Evolutionary conservation across 1,140 invertebrate species (phyloP).

Genomic region (Drosophila ogumai): DNA sequence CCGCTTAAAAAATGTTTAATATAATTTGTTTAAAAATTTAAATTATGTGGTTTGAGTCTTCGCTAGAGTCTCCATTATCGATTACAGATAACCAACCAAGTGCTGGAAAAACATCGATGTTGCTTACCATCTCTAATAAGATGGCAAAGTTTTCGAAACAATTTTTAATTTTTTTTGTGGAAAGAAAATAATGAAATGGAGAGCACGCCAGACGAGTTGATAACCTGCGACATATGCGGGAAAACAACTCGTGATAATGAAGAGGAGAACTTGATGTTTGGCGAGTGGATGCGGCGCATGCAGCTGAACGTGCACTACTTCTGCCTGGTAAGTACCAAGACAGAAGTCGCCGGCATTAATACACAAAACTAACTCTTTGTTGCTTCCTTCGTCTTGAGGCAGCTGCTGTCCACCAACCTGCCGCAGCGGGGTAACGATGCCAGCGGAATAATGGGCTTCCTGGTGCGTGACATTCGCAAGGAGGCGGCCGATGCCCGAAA

Average conservation of each 20-base stretch:
- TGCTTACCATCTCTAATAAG: too few species aligned
- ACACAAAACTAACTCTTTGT: background rate
- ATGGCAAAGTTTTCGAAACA: too few species aligned
- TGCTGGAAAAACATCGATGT: too few species aligned
- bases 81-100: too few species aligned
- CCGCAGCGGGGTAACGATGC: conserved; percentile 61
- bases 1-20: too few species aligned
- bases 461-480: conserved; percentile 63
- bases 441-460: conserved; percentile 69
- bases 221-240: conserved; percentile 20
- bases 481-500: conserved; percentile 36
- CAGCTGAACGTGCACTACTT: conserved; percentile 68
- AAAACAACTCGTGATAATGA: background rate
- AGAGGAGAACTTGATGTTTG: conserved; percentile 38
- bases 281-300: conserved; percentile 64
- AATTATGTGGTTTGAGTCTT: too few species aligned
- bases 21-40: too few species aligned
- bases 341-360: background rate
- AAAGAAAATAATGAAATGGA: background rate
- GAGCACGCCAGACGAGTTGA: background rate
- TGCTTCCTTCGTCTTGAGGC: background rate
- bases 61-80: too few species aligned
- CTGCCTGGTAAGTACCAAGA: conserved; percentile 58
- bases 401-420: conserved; percentile 70
- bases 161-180: too few species aligned